Base-by-base conservation (phyloP, 2,797 vertebrate genomes). In the Hephaestus fuliginosus region DNA sequence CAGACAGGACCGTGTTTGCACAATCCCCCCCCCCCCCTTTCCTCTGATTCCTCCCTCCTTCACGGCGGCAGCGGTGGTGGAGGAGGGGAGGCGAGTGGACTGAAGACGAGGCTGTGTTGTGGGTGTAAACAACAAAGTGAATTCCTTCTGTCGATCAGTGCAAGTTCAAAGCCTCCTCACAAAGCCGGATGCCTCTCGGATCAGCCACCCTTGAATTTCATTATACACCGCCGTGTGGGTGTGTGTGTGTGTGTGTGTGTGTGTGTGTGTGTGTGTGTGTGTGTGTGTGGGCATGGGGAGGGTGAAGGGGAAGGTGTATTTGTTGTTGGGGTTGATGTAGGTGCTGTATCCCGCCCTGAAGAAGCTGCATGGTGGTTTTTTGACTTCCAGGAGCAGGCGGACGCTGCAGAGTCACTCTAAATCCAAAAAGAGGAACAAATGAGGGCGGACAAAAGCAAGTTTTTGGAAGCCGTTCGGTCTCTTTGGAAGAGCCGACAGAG, bases 111-210 rank as follows among this genome's bases (percentile, higher is more conserved):
- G 33, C 71, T 61, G 67, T 72, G 81, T 52, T 72, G 72, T 72
- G 71, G 84, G 68, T 82, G 83, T 86, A 85, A 88, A 89, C 80
- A 89, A 87, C 86, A 81, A 81, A 80, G 82, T 77, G 64, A 90
- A 90, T 91, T 88, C 76, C 76, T 76, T 53, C 70, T 58, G 66
- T 73, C 66, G 53, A 86, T 87, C 79, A 80, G 66, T 70, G 80
- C 68, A 53, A 87, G 82, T 85, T 92, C 87, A 82, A 89, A 83
- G 85, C 57, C 68, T 85, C 72, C 56, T 68, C 33, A 71, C 80
- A 86, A 77, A 84, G 81, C 25, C 55, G 5, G 71, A 74, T 25
- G 72, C 60, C 44, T 61, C n/a, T 69, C 13, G 28, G 79, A 86
- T 88, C 74, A 83, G 65, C 73, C 75, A 49, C 74, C 63, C 53